Conservation (phyloP, 2,113 vertebrate genomes). For the Percina caprodes region DNA sequence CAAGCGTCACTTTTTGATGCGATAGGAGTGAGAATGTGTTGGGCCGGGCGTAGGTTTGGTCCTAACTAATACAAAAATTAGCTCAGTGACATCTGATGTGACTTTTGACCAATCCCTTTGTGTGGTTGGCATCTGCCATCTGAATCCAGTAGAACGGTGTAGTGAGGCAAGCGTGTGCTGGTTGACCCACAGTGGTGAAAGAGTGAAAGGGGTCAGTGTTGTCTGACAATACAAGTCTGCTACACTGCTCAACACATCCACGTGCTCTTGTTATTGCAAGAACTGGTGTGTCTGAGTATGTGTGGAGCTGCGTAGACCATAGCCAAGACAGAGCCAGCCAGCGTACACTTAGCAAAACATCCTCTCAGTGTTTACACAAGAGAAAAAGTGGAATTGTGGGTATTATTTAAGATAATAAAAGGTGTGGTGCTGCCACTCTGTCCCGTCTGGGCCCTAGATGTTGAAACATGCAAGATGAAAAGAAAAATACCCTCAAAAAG, state of each 20-base stretch:
- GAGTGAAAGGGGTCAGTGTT: constrained; percentile 4
- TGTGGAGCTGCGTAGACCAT: neutral
- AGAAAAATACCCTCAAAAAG: constrained; percentile 48
- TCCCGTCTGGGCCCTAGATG: constrained; percentile 45
- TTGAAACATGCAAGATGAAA: constrained; percentile 62
- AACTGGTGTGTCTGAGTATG: constrained; percentile 26
- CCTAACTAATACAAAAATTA: neutral
- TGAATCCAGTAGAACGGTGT: neutral
- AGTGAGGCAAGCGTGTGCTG: neutral
- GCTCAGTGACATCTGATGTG: neutral
- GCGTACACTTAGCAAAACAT: constrained; percentile 34
- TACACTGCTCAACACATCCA: constrained; percentile 25
- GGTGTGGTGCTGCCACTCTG: constrained; percentile 59
- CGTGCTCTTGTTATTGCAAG: constrained; percentile 56
- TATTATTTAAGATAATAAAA: constrained; percentile 76
- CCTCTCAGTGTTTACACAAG: constrained; percentile 52
- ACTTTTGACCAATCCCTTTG: neutral
- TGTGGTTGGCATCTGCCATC: neutral
- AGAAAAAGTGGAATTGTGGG: constrained; percentile 43
- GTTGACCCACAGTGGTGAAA: constrained; percentile 10
- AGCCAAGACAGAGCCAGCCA: constrained; percentile 25
- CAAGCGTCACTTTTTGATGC: too few relatives aligned
- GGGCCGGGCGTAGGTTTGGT: neutral
- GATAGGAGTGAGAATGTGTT: neutral
- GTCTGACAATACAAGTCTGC: constrained; percentile 35